phyloP scores from a whole-genome alignment of 2,888 invertebrate species.

The Drosophila prolongata region DNA sequence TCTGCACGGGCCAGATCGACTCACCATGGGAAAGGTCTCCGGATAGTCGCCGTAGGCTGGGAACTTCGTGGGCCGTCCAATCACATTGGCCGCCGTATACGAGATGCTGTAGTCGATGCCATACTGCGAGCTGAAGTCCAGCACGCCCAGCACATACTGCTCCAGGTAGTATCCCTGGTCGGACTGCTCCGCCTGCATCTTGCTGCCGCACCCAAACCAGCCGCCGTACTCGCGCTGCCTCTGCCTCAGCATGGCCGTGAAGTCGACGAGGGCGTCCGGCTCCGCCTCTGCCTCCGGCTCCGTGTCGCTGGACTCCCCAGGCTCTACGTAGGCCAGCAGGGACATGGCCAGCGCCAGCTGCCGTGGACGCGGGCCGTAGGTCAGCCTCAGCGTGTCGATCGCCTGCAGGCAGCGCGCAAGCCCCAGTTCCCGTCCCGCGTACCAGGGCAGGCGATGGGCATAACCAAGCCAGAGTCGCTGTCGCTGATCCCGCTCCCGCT shows the following conservation, averaged over 20 bases:
- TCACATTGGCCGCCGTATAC: constrained; percentile 94
- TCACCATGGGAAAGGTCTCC: constrained; percentile 95
- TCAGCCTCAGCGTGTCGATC: constrained; percentile 48
- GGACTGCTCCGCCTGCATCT: constrained; percentile 39
- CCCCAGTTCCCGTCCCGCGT: constrained; percentile 16
- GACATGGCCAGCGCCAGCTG: constrained; percentile 51
- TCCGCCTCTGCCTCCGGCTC: constrained; percentile 46
- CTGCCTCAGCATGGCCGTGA: constrained; percentile 55
- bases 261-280: constrained; percentile 68
- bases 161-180: constrained; percentile 85
- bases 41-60: constrained; percentile 96
- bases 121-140: constrained; percentile 95
- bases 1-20: constrained; percentile 48
- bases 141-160: constrained; percentile 91
- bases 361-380: constrained; percentile 23
- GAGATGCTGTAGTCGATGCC: constrained; percentile 94
- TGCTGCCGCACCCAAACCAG: constrained; percentile 46
- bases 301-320: constrained; percentile 47
- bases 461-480: constrained; percentile 48
- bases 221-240: constrained; percentile 33
- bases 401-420: constrained; percentile 20
- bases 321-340: constrained; percentile 43
- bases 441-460: constrained; percentile 48
- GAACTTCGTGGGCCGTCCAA: constrained; percentile 93
- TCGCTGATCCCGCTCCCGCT: background rate